Evolutionary conservation across 2,797 vertebrate genomes (phyloP).

Genomic region (Crenuchus spilurus): DNA sequence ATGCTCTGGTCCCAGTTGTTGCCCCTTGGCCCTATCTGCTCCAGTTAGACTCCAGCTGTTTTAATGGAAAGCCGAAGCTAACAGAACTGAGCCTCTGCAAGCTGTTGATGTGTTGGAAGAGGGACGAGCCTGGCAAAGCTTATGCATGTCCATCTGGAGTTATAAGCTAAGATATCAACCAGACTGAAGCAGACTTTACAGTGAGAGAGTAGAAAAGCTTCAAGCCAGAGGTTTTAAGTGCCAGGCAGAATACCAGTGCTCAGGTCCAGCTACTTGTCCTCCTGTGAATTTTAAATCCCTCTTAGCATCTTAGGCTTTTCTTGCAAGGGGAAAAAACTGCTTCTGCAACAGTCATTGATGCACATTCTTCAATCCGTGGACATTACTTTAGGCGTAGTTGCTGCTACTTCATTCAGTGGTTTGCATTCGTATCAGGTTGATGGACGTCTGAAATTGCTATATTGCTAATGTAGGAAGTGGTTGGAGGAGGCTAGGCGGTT

Average conservation of each 20-base stretch:
- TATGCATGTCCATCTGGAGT: slow-evolving; percentile 34
- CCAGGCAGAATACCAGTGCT: neutral
- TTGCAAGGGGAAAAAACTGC: slow-evolving; percentile 21
- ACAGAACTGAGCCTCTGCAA: slow-evolving; percentile 26
- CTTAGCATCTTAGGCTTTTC: neutral
- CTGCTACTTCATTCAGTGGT: neutral
- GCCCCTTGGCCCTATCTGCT: slow-evolving; percentile 42
- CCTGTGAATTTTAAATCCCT: slow-evolving; percentile 21
- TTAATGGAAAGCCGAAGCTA: slow-evolving; percentile 35
- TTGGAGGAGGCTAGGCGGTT: slow-evolving; percentile 32
- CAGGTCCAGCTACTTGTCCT: slow-evolving; percentile 15
- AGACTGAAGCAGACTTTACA: neutral
- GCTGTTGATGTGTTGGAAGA: slow-evolving; percentile 21
- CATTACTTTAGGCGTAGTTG: neutral
- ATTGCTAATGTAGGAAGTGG: slow-evolving; percentile 49
- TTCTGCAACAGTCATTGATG: neutral
- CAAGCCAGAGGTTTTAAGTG: slow-evolving; percentile 3
- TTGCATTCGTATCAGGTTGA: slow-evolving; percentile 31
- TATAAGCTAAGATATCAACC: slow-evolving; percentile 13
- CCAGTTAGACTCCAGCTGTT: slow-evolving; percentile 56
- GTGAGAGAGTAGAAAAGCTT: neutral
- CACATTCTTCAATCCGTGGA: neutral
- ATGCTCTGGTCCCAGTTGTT: slow-evolving; percentile 38
- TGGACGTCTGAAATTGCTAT: slow-evolving; percentile 52
- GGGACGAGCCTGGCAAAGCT: slow-evolving; percentile 35